Evolutionary conservation across 2,113 vertebrate genomes (phyloP).

Genomic region (Anarrhichthys ocellatus): DNA sequence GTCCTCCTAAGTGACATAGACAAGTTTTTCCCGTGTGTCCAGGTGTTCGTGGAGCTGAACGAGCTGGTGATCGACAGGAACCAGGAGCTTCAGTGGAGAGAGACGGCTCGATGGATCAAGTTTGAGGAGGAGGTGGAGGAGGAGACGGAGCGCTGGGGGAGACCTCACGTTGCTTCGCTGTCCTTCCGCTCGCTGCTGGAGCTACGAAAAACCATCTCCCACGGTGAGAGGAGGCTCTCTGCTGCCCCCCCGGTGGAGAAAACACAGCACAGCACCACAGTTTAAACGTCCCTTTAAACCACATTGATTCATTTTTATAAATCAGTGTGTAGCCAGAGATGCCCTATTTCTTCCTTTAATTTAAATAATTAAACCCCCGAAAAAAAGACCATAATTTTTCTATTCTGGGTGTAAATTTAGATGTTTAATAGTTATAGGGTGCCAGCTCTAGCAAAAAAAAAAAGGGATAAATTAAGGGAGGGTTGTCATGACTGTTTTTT

Average conservation of each 20-base stretch:
- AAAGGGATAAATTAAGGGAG: too few species aligned
- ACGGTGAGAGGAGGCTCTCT: conserved; percentile 80
- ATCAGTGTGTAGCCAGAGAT: too few species aligned
- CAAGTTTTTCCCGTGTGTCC: not conserved
- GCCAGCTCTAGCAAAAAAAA: too few species aligned
- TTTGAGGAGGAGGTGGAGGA: conserved; percentile 94
- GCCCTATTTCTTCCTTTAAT: too few species aligned
- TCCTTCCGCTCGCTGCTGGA: conserved; percentile 93
- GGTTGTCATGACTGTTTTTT: too few species aligned
- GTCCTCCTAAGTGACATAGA: not conserved
- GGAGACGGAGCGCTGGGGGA: conserved; percentile 93
- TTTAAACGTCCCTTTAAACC: too few species aligned
- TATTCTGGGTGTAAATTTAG: too few species aligned
- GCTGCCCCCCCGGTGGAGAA: not conserved
- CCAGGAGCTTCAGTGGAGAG: conserved; percentile 95
- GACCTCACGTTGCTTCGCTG: conserved; percentile 90
- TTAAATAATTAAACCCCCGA: too few species aligned
- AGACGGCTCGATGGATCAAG: conserved; percentile 94
- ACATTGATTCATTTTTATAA: too few species aligned
- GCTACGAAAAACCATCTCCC: conserved; percentile 89
- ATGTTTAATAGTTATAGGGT: too few species aligned
- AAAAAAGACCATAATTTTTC: too few species aligned
- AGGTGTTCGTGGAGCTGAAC: conserved; percentile 96
- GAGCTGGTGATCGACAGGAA: conserved; percentile 92
- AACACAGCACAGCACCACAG: not conserved